Base-by-base conservation (phyloP, 2,888 invertebrate species). In the Geophilus truncorum region DNA sequence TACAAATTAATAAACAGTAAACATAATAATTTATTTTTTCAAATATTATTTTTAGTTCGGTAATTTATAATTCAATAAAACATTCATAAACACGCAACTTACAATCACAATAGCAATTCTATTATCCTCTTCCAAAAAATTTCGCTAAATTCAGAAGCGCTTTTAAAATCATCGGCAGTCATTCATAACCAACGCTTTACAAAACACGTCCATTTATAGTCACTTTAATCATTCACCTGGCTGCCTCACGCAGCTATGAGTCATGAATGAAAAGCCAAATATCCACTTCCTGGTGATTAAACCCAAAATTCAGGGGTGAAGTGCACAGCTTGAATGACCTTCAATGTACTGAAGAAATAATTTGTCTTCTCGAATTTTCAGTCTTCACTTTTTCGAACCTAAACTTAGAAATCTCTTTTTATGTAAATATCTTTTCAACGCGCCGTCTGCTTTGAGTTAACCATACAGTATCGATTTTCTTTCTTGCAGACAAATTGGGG, bases 261-360 rank as follows among this genome's bases (percentile, higher is more conserved):
- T 23, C 70, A 70, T 70, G 70, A 28, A 25, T 28, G 70, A 25
- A 28, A 70, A 12, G 70, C 3, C n/a, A 12, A n/a, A 70, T 70
- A n/a, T 9, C n/a, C 25, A 25, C n/a, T 70, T 70, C 70, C 70
- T 70, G 70, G 70, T 70, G 70, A 70, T 70, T 70, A 70, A 70
- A 28, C 70, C 28, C 12, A 25, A 70, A 51, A n/a, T 51, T 18
- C 51, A 51, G 32, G 32, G 32, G 32, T 32, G 32, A 32, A 32
- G 32, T 18, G 51, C 23, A 3, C 6, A 10, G 23, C 25, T 23
- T 57, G 62, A 62, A 23, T 62, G 25, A 2, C 1, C n/a, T 5
- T 70, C n/a, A 28, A 70, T 70, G 28, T 70, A 15, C n/a, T 15
- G 70, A 25, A 21, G 18, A 51, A 18, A 51, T 40, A 40, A 40